Evolutionary conservation across 2,113 vertebrate species (phyloP).

Genomic region (Chionis minor): DNA sequence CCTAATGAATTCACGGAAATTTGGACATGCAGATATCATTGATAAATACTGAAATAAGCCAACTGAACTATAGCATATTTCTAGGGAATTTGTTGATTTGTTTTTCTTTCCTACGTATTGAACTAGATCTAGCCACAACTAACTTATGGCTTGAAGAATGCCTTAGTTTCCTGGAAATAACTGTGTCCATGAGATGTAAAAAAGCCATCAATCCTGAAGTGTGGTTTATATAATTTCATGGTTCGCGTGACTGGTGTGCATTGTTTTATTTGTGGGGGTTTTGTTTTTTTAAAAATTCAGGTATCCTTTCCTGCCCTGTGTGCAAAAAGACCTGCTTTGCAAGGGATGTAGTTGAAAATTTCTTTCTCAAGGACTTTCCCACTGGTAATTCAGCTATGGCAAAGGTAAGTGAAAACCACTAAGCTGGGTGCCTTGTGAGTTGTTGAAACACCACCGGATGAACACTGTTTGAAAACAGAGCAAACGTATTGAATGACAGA

Average conservation of each 20-base stretch:
- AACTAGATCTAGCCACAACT: background rate
- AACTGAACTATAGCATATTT: background rate
- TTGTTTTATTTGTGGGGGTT: background rate
- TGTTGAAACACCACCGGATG: background rate
- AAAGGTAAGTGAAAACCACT: conserved; percentile 71
- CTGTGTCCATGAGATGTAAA: background rate
- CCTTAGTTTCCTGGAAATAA: background rate
- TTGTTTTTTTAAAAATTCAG: conserved; percentile 26
- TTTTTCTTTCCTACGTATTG: background rate
- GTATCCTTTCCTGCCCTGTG: conserved; percentile 65
- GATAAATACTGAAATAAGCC: background rate
- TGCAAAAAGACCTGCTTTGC: conserved; percentile 65
- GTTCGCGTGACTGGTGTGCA: background rate
- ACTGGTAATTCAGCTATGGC: conserved; percentile 69
- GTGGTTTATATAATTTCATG: conserved; percentile 15
- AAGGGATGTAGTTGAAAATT: conserved; percentile 76
- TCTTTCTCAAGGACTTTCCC: conserved; percentile 56
- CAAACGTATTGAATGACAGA: background rate
- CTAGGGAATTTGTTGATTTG: background rate
- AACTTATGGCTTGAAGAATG: background rate
- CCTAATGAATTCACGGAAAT: background rate
- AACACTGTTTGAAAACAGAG: background rate
- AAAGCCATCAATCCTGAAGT: background rate
- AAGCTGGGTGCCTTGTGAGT: background rate
- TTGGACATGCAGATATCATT: background rate